A percentile compares a stretch with the other conserved stretches of the same genome.
Conservation (phyloP, 2,797 vertebrate species). For the Hafferia zeledoni region DNA sequence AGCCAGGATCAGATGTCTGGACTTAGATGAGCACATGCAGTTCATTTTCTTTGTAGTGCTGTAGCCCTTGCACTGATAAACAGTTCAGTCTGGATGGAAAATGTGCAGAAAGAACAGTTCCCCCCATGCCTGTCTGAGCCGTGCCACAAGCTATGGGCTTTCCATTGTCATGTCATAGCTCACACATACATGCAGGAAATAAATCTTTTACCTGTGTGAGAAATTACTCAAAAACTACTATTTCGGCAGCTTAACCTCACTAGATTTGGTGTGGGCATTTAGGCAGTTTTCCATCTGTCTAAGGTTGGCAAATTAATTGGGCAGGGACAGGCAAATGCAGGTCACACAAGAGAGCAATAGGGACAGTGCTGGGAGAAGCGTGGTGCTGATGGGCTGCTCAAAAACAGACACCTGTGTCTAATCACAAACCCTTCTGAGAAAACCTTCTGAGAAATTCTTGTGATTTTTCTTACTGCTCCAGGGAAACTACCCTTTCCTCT, state of each 20-base stretch:
- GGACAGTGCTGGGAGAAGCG: neutral
- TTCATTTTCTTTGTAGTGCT: neutral
- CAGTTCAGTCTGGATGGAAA: neutral
- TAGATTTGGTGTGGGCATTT: neutral
- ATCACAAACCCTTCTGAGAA: neutral
- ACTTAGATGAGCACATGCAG: neutral
- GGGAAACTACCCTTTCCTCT: constrained; percentile 66
- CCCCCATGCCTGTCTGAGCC: neutral
- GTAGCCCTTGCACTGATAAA: neutral
- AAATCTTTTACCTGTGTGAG: neutral
- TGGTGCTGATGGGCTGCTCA: fast-evolving
- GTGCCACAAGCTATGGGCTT: neutral
- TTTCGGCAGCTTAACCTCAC: neutral
- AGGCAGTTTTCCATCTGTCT: neutral
- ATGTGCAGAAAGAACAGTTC: fast-evolving
- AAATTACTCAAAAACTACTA: neutral
- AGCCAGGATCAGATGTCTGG: neutral
- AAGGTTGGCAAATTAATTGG: neutral
- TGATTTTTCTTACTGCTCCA: neutral
- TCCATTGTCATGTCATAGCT: neutral
- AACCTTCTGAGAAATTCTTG: neutral
- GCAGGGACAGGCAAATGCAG: neutral
- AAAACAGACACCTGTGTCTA: neutral
- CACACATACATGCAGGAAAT: neutral
- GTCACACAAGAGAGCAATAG: neutral